Evolutionary conservation across 2,888 invertebrate genomes (phyloP).

Genomic region (Pinctada fucata): DNA sequence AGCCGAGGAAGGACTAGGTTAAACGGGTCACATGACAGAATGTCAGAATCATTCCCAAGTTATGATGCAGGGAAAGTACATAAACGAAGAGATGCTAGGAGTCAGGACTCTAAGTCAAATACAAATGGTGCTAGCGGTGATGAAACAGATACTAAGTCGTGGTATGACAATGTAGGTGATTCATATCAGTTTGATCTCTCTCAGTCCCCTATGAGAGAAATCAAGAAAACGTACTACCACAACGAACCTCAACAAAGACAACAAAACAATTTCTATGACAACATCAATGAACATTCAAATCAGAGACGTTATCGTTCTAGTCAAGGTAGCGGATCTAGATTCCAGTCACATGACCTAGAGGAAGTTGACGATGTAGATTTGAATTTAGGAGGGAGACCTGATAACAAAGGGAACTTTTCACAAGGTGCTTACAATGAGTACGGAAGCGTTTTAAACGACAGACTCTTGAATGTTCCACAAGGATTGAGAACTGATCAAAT

Average conservation of each 20-base stretch:
- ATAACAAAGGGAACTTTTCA: background rate
- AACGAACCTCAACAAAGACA: background rate
- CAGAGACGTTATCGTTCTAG: background rate
- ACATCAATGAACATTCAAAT: background rate
- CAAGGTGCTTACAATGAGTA: background rate
- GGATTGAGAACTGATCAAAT: background rate
- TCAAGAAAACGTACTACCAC: slow-evolving; percentile 13
- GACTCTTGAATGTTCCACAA: background rate
- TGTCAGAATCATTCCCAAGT: background rate
- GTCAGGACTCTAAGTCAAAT: background rate
- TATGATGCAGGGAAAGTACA: background rate
- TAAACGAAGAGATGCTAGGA: background rate
- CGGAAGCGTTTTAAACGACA: background rate
- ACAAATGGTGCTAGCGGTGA: slow-evolving; percentile 12
- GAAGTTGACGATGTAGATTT: background rate
- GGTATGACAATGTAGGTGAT: slow-evolving; percentile 17
- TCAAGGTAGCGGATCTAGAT: background rate
- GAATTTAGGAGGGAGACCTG: background rate
- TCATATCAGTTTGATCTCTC: background rate
- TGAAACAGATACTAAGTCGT: slow-evolving; percentile 12
- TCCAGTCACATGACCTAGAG: background rate
- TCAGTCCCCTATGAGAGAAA: slow-evolving; percentile 15
- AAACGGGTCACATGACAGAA: background rate
- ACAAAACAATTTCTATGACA: background rate
- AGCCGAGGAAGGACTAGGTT: background rate